Base-by-base conservation (phyloP, 2,888 invertebrate species). In the Unio pictorum region DNA sequence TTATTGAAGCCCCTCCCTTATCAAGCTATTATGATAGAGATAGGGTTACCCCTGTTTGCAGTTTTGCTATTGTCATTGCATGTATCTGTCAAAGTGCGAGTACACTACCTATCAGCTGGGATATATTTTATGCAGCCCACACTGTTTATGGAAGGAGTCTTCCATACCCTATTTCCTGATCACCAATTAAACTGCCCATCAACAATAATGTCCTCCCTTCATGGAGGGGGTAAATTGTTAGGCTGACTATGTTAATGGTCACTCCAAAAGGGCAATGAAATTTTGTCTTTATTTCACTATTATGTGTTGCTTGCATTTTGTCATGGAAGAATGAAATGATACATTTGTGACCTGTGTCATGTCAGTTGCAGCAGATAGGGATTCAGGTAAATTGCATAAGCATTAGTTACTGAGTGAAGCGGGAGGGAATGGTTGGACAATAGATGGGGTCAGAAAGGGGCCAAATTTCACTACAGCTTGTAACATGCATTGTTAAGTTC, bases 181-280 rank as follows among this genome's bases (percentile, higher is more conserved):
- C 45, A 55, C 34, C 55, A 55, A 62, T 62, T 68, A 68, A 67
- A 55, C 26, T 62, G 62, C 30, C 68, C 68, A 68, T 62, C 62
- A 68, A 26, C 56, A 68, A 45, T 62, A 68, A 68, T 68, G 62
- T 54, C 18, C 63, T 62, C 62, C 34, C 55, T 45, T 58, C 58
- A 54, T 56, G 55, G 56, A 26, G 34, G 45, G 58, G 61, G 45
- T 45, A 45, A 45, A 45, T 45, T 45, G 45, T 45, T 15, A 45
- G 45, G 15, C 45, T 45, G 45, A 45, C 45, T 45, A 45, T 45
- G 11, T 45, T 45, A 45, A 45, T 45, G 45, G 45, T 45, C 45
- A 45, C 45, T 45, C 45, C 45, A 45, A 45, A 45, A 45, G n/a
- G 59, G 23, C 59, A 26, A 26, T 59, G 26, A 59, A 59, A 59